phyloP scores from a whole-genome alignment of 2,888 invertebrate species.

The Cerastis leucographa region DNA sequence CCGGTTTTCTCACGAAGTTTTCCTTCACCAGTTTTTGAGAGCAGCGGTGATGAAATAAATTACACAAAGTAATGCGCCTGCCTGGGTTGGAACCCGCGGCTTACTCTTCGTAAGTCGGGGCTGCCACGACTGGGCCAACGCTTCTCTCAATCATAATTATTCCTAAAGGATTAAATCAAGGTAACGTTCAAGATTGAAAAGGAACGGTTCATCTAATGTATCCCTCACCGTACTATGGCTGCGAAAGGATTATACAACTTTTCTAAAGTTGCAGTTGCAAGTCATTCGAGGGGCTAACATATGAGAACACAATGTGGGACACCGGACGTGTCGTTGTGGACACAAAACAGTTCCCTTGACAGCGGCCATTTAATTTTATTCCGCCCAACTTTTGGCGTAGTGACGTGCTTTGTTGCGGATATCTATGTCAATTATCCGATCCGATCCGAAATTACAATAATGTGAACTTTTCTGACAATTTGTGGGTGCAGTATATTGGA shows the following conservation, averaged over 20 bases:
- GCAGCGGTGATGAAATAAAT: no score
- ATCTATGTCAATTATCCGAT: not conserved
- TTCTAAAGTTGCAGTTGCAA: conserved; percentile 13
- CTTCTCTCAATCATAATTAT: no score
- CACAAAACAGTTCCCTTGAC: conserved; percentile 37
- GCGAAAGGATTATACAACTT: not conserved
- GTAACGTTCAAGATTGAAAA: no score
- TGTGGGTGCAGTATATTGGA: not conserved
- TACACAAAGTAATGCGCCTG: no score
- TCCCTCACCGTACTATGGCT: no score
- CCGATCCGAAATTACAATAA: not conserved
- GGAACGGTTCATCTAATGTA: no score
- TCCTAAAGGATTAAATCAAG: no score
- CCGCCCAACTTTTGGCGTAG: conserved; percentile 33
- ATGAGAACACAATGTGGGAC: conserved; percentile 6
- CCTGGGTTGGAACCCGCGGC: no score
- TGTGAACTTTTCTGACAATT: not conserved
- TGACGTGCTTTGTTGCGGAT: conserved; percentile 14
- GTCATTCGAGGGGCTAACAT: conserved; percentile 11
- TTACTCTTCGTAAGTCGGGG: no score
- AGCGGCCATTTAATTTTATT: conserved; percentile 53
- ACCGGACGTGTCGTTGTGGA: conserved; percentile 17
- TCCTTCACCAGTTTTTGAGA: no score
- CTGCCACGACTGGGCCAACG: no score
- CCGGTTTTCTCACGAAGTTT: no score